Evolutionary conservation across 1,140 invertebrate species (phyloP).

Genomic region (Dendrolimus kikuchii): DNA sequence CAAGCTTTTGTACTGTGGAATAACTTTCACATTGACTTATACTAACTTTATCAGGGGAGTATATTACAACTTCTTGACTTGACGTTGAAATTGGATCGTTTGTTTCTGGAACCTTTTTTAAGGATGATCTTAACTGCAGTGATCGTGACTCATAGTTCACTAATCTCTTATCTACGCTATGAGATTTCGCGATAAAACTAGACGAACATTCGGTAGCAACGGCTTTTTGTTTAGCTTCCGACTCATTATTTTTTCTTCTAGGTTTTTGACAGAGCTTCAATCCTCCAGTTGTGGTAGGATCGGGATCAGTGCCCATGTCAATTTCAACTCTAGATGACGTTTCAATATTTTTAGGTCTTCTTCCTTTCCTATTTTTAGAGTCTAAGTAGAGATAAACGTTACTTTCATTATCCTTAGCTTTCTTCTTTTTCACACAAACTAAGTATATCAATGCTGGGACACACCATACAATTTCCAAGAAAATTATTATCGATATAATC

Average conservation of each 20-base stretch:
- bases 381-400: slow-evolving; percentile 13
- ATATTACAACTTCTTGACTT: slow-evolving; percentile 4
- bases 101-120: too few relatives aligned
- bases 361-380: slow-evolving; percentile 1
- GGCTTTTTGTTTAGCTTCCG: too few relatives aligned
- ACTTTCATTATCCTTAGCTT: slow-evolving; percentile 7
- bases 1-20: slow-evolving; percentile 2
- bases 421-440: slow-evolving; percentile 24
- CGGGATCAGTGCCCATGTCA: background rate
- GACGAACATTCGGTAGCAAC: too few relatives aligned
- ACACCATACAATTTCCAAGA: slow-evolving; percentile 53
- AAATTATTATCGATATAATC: slow-evolving; percentile 34
- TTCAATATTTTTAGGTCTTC: background rate
- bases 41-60: background rate
- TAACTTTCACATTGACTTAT: slow-evolving; percentile 8
- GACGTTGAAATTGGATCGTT: background rate
- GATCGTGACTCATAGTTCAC: too few relatives aligned
- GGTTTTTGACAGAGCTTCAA: background rate
- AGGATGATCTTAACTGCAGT: too few relatives aligned
- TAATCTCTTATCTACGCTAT: too few relatives aligned
- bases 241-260: background rate
- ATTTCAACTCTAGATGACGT: slow-evolving; percentile 4
- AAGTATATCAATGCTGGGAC: slow-evolving; percentile 39
- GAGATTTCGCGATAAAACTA: too few relatives aligned
- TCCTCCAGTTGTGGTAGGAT: background rate